A percentile compares a stretch with the other conserved stretches of the same genome.
These are phyloP conservation scores for Diadema setosum DNA, from an alignment of 35 echinoderm and acorn worm species.

Conservation along the genomic window DNA sequence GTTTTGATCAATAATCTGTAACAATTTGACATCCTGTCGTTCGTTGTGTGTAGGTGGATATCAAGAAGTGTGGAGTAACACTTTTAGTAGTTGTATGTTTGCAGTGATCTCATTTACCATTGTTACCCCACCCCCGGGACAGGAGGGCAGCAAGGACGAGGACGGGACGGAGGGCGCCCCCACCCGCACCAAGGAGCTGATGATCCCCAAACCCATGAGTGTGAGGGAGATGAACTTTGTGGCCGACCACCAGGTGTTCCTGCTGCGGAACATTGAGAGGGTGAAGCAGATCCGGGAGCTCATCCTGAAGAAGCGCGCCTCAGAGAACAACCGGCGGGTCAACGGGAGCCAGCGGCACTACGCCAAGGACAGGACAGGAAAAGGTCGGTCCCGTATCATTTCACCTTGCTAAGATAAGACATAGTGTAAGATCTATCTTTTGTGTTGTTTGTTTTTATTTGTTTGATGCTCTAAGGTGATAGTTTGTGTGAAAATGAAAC, in stretches of 20 bases:
- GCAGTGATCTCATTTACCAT: no score
- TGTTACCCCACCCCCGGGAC: no score
- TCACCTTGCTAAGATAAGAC: no score
- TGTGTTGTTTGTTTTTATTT: no score
- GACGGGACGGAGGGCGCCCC: not conserved
- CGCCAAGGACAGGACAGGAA: conserved; percentile 5
- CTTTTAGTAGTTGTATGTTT: no score
- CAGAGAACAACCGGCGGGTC: conserved; percentile 17
- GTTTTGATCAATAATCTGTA: no score
- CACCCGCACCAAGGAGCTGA: not conserved
- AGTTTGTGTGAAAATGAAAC: no score
- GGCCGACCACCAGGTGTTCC: conserved; percentile 69
- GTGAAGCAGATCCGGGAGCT: conserved; percentile 72
- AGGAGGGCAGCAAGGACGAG: not conserved
- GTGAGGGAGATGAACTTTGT: conserved; percentile 91
- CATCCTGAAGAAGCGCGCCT: conserved; percentile 40
- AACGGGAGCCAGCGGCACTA: conserved; percentile 7
- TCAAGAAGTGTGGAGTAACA: no score
- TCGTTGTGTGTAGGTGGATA: no score
- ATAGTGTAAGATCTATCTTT: no score
- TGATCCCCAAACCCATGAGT: conserved; percentile 84
- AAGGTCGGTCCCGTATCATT: not conserved
- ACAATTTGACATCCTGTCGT: no score
- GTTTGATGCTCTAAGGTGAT: no score
- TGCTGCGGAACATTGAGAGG: conserved; percentile 93